Base-by-base conservation (phyloP, 2,113 vertebrate species). In the Hepsetus odoe region DNA sequence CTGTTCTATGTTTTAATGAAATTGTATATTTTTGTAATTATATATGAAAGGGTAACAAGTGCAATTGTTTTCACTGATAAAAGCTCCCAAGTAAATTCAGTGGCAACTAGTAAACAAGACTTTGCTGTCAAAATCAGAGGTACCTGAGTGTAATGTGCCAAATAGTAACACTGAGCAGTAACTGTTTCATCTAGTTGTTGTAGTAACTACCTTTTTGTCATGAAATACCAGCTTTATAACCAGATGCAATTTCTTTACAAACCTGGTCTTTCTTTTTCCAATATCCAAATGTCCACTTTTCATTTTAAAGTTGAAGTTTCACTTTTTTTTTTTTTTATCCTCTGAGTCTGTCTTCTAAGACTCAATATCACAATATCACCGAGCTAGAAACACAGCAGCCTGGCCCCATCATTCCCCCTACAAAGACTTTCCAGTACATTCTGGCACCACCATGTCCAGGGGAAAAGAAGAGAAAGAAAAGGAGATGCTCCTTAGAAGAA, bases 401-500 rank as follows among this genome's bases (percentile, higher is more conserved):
- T 12, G 33, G 1, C 55, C 64, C 69, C 42, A 77, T 24, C 64
- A 58, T 56, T 30, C 51, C 26, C 40, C 18, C 40, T 33, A 38
- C 18, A 58, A 58, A 32, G 49, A 20, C 38, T 59, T 38, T 22
- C 12, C 38, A 46, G 28, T 28, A 59, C 51, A 59, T 46, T 59
- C 65, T 32, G 24, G 58, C 26, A 46, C 55, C 40, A 70, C 55
- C 40, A 70, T 77, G 66, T 59, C 55, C 24, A 59, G 66, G 24
- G 55, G 58, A 8, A 10, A 56, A 13, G 16, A 22, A 24, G 20
- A 1, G 20, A 53, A 22, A 22, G 51, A 53, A 22, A 32, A 33
- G 40, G 56, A 68, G 67, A 20, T 51, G 65, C 66, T 77, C 76
- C 55, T 51, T 13, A 58, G 76, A 69, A 78, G 80, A 65, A 67